These are phyloP conservation scores for Eilema caniola DNA, from an alignment of 2,888 invertebrate genomes.

Conservation along the genomic window DNA sequence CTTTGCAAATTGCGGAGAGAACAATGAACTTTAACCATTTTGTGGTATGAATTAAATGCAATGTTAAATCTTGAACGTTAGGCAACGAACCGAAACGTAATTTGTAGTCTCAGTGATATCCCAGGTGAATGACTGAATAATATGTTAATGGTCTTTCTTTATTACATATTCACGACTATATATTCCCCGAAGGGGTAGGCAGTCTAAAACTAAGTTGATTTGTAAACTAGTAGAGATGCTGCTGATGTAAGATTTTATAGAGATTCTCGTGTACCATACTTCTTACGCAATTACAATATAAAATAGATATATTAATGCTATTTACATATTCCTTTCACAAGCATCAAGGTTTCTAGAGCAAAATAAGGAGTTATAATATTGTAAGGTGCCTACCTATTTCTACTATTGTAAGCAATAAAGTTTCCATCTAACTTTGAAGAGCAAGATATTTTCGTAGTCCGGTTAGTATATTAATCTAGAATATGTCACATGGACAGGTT, in stretches of 20 bases:
- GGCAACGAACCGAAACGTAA: slow-evolving; percentile 17
- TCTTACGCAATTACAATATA: neutral
- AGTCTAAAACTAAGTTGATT: too few species aligned
- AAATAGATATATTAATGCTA: neutral
- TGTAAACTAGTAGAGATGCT: too few species aligned
- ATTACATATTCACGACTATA: neutral
- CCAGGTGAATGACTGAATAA: neutral
- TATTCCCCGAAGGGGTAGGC: neutral
- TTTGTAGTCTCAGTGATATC: slow-evolving; percentile 1
- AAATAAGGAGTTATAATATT: slow-evolving; percentile 1
- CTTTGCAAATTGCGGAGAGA: slow-evolving; percentile 23
- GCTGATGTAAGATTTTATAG: neutral
- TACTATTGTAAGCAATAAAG: neutral
- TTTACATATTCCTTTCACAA: neutral
- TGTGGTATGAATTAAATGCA: slow-evolving; percentile 23
- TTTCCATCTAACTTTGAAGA: neutral
- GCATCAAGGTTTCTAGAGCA: slow-evolving; percentile 15
- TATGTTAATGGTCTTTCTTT: neutral
- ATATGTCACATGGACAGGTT: neutral
- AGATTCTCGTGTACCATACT: neutral
- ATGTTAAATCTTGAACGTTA: slow-evolving; percentile 10
- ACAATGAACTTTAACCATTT: slow-evolving; percentile 42
- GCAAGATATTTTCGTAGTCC: neutral
- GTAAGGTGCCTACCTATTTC: neutral
- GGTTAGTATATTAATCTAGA: neutral